A percentile compares a stretch with the other conserved stretches of the same genome.
Conservation (phyloP, 2,888 invertebrate genomes). For the Ferrisia virgata region DNA sequence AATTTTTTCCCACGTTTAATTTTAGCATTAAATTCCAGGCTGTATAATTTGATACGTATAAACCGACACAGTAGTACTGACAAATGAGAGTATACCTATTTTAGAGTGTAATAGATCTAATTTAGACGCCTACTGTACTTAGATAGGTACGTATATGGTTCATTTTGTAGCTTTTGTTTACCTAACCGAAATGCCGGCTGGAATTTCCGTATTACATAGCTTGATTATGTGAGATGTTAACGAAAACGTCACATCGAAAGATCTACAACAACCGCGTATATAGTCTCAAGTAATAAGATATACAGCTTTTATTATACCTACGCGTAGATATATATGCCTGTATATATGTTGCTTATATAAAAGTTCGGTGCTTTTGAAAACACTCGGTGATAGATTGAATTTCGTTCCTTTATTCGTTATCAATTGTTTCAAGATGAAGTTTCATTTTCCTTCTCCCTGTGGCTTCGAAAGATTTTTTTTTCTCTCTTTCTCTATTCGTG, state of each 20-base stretch:
- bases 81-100: no score
- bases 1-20: no score
- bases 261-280: not conserved
- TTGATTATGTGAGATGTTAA: not conserved
- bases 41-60: no score
- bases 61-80: no score
- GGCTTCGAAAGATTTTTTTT: not conserved
- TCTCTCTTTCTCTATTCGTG: no score
- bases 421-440: not conserved
- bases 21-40: no score
- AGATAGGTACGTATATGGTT: not conserved
- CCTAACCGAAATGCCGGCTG: not conserved
- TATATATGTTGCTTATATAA: not conserved
- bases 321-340: no score
- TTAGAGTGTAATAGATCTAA: no score
- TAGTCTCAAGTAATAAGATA: not conserved
- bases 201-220: not conserved
- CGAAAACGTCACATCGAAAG: not conserved
- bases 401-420: not conserved
- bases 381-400: not conserved
- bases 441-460: not conserved
- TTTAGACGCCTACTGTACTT: not conserved
- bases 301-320: not conserved
- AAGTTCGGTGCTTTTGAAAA: not conserved
- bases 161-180: not conserved